Conservation (phyloP, 2,797 vertebrate species). For the Acanthornis magna region DNA sequence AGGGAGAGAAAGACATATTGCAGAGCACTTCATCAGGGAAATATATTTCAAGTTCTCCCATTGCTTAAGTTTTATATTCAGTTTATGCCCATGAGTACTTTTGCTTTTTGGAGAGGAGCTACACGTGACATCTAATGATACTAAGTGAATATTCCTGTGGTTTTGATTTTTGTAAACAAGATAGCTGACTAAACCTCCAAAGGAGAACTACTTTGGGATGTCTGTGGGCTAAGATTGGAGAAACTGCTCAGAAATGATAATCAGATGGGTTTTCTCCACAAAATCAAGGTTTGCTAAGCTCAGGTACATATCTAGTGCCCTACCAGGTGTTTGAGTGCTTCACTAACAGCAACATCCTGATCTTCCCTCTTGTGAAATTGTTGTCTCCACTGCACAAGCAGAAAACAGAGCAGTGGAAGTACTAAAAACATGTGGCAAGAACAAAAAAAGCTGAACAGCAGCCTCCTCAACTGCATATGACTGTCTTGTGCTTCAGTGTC, state of each 20-base stretch:
- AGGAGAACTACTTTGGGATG: neutral
- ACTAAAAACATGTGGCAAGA: neutral
- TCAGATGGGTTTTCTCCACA: neutral
- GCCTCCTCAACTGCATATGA: neutral
- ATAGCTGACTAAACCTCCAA: neutral
- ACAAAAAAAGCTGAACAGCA: neutral
- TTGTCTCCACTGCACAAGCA: neutral
- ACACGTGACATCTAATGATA: rapidly evolving
- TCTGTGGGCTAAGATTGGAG: neutral
- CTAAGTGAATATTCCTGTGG: rapidly evolving
- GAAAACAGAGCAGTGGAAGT: neutral
- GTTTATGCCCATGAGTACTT: neutral
- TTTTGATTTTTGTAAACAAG: neutral
- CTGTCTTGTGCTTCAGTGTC: neutral
- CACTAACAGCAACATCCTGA: neutral
- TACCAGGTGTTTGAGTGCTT: neutral
- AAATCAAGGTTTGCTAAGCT: neutral
- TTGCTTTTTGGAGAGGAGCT: neutral
- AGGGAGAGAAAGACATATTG: neutral
- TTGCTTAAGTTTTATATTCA: neutral
- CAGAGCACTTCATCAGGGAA: neutral
- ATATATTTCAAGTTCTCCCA: neutral
- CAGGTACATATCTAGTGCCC: neutral
- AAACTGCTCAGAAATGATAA: neutral
- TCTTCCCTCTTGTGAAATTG: neutral